Percentiles rank a stretch among this genome's conserved stretches.
Evolutionary conservation across 2,888 invertebrate genomes (phyloP).

Genomic region (Melinaea marsaeus): DNA sequence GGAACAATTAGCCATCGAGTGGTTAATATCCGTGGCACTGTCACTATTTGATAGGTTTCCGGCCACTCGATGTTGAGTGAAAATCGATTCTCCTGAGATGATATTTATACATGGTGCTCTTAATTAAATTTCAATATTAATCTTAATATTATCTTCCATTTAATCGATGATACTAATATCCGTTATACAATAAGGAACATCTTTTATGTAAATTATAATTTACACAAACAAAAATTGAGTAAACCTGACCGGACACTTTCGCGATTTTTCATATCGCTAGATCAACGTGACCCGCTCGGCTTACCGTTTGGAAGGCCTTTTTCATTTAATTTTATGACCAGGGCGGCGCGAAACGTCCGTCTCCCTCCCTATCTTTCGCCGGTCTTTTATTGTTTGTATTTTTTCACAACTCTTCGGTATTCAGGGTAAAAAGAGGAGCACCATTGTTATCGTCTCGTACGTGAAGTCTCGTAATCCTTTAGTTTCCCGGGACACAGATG

Average conservation of each 20-base stretch:
- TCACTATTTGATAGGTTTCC: slow-evolving; percentile 62
- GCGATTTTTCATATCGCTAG: slow-evolving; percentile 57
- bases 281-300: slow-evolving; percentile 37
- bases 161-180: too few species aligned
- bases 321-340: slow-evolving; percentile 64
- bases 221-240: slow-evolving; percentile 41
- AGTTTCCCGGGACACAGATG: slow-evolving; percentile 38
- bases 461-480: slow-evolving; percentile 36
- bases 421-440: slow-evolving; percentile 49
- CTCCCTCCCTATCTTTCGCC: slow-evolving; percentile 47
- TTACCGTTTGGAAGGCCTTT: slow-evolving; percentile 31
- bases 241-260: slow-evolving; percentile 52
- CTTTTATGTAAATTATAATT: not conserved
- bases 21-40: slow-evolving; percentile 71
- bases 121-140: slow-evolving; percentile 8
- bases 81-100: slow-evolving; percentile 54
- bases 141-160: too few species aligned
- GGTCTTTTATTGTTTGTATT: slow-evolving; percentile 64
- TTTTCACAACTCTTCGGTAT: slow-evolving; percentile 57
- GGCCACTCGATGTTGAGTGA: slow-evolving; percentile 60
- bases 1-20: slow-evolving; percentile 74
- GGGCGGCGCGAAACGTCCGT: slow-evolving; percentile 55
- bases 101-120: slow-evolving; percentile 14
- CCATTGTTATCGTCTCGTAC: slow-evolving; percentile 57
- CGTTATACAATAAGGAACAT: not conserved